Evolutionary conservation across 35 echinoderm and acorn worm species (phyloP).

Genomic region (Heliocidaris erythrogramma): DNA sequence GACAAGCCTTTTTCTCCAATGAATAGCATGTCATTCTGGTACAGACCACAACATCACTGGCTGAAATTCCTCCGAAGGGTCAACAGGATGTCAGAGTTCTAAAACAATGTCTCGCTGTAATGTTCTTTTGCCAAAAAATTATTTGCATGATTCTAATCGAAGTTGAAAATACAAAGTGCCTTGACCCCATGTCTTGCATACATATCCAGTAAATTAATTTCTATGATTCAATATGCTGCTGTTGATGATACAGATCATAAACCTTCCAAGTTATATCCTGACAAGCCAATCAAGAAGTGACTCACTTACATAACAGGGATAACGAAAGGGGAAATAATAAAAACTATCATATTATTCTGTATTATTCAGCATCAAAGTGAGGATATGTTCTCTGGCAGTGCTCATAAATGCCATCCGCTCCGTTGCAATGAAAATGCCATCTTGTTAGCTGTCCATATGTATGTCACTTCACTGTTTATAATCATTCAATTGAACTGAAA

Average conservation of each 20-base stretch:
- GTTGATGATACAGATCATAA: not conserved
- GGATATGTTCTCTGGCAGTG: not conserved
- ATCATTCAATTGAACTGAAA: too few relatives aligned
- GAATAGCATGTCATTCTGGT: too few relatives aligned
- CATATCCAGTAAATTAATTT: not conserved
- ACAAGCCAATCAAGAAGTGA: not conserved
- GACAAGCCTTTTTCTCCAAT: too few relatives aligned
- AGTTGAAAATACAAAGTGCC: not conserved
- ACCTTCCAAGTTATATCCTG: not conserved
- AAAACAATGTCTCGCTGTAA: not conserved
- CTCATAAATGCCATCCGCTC: too few relatives aligned
- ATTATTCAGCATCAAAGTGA: not conserved
- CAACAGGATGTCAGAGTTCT: too few relatives aligned
- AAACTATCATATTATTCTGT: not conserved
- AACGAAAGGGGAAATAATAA: not conserved
- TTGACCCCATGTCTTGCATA: not conserved
- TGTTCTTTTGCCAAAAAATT: not conserved
- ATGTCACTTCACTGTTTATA: too few relatives aligned
- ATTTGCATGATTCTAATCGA: not conserved
- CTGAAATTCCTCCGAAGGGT: too few relatives aligned
- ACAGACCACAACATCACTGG: not conserved
- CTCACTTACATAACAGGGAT: not conserved
- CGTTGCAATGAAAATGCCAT: too few relatives aligned
- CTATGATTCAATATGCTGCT: slow-evolving; percentile 10
- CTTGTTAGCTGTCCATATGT: too few relatives aligned